Evolutionary conservation across 2,797 vertebrate genomes (phyloP).

Genomic region (Phrynocephalus vlangalii): DNA sequence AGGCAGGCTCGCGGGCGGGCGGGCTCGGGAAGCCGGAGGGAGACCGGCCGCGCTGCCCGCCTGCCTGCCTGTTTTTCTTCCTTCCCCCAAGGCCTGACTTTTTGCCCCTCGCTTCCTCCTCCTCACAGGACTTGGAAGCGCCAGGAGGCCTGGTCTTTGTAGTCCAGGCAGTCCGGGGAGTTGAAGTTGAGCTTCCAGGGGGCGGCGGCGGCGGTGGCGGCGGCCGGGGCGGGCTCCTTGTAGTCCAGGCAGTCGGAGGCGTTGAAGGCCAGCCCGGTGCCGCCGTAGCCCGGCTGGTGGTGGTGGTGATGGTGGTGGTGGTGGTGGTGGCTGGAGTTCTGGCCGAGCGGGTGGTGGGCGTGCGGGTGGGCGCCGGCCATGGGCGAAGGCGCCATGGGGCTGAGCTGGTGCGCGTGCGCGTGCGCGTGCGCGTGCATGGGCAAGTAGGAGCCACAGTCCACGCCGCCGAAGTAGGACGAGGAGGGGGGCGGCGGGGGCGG

Average conservation of each 20-base stretch:
- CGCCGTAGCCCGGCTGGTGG: conserved; percentile 90
- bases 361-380: conserved; percentile 84
- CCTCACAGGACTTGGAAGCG: conserved; percentile 99
- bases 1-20: neutral
- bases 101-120: too few species aligned
- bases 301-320: conserved; percentile 91
- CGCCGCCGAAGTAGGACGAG: conserved; percentile 94
- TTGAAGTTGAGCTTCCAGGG: conserved; percentile 99
- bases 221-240: conserved; percentile 93
- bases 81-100: too few species aligned
- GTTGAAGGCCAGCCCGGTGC: conserved; percentile 91
- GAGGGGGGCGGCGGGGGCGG: conserved; percentile 91
- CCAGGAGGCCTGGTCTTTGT: conserved; percentile 99
- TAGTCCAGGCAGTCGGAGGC: conserved; percentile 99
- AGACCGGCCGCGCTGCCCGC: too few species aligned
- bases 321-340: conserved; percentile 90
- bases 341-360: conserved; percentile 91
- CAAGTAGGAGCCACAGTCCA: conserved; percentile 96
- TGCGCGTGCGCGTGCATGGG: conserved; percentile 98
- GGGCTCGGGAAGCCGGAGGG: fast-evolving
- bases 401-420: conserved; percentile 90
- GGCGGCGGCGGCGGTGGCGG: conserved; percentile 85
- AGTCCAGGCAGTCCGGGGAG: conserved; percentile 98
- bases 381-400: conserved; percentile 93
- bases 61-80: too few species aligned